Base-by-base conservation (phyloP, 1,140 invertebrate species). In the Halotydeus destructor region DNA sequence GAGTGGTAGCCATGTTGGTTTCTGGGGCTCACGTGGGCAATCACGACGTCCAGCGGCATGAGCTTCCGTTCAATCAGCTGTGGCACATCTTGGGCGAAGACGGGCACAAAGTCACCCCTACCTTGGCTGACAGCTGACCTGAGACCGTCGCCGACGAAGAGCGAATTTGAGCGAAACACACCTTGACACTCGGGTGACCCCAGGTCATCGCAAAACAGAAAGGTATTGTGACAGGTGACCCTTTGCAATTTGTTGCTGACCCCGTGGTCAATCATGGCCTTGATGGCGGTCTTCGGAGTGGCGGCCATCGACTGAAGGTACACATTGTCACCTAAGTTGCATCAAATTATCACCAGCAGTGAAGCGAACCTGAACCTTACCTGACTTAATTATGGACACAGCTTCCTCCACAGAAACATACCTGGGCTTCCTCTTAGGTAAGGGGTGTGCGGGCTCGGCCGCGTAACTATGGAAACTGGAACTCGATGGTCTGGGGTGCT, bases 51-150 rank as follows among this genome's bases (percentile, higher is more conserved):
- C 0, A 85, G 76, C 52, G 75, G 64, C 12, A 89, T 64, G 46
- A 86, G 76, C 48, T 77, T 75, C 39, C 72, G 68, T 50, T 79
- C 70, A 61, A 94, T 94, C 8, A 94, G 61, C 36, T 72, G 64
- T 1, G 86, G 86, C 53, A 93, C 89, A 58, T 94, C 86, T 45
- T 78, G 74, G 0, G 94, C 64, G 59, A 89, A 94, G 46, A 91
- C 85, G 1, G 85, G 84, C 33, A 86, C 71, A 47, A 71, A 75
- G 57, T 93, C 86, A 0, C 75, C 82, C 35, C 77, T 66, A 0
- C 86, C 85, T 24, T 81, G 78, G 23, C 78, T 76, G 4, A 94
- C 79, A 0, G 82, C 73, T 54, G 76, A 69, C 19, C 88, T 67
- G 12, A 86, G 78, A 59, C 93, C 93, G 1, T 69, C 77, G 6